Base-by-base conservation (phyloP, 2,797 vertebrate species). In the Hapalemur alaotrensis region DNA sequence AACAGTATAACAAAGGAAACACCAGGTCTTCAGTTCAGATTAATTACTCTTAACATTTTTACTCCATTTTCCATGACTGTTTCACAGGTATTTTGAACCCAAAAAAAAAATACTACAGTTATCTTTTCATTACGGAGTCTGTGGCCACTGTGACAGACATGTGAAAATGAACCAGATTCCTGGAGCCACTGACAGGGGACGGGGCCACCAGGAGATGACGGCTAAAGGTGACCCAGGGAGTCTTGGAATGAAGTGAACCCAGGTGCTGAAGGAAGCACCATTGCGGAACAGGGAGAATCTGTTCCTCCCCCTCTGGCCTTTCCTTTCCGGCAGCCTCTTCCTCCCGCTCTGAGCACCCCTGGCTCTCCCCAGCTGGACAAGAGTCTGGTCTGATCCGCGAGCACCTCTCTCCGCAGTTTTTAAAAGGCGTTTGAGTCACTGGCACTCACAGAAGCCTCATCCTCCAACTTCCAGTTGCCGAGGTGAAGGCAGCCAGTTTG, bases 21-120 rank as follows among this genome's bases (percentile, higher is more conserved):
- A 61, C 17, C 57, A 70, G 30, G 89, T 52, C 46, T 89, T 83
- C 50, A 15, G 18, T 83, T 48, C 35, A 9, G 32, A 67, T 90
- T 52, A 81, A 87, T 72, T 90, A 25, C 54, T 84, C 20, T 89
- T 92, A 87, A 88, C 32, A 80, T 30, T 82, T 95, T 94, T 52
- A 79, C 30, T 89, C 35, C 50, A 86, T n/a, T 84, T 85, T 84
- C 46, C 85, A 87, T 61, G 57, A 32, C 15, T 80, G 75, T 13
- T n/a, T 89, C 80, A 41, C 32, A 61, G 3, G 4, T 89, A 75
- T 76, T 89, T 57, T 63, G 41, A 83, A 75, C 28, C 67, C 94
- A n/a, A 72, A 52, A 86, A 48, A 82, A 38, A 95, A 96, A 48
- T 54, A 20, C 9, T 43, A 41, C 7, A 35, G 50, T 9, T 63